Evolutionary conservation across 2,888 invertebrate genomes (phyloP).

Genomic region (Ichneumon xanthorius): DNA sequence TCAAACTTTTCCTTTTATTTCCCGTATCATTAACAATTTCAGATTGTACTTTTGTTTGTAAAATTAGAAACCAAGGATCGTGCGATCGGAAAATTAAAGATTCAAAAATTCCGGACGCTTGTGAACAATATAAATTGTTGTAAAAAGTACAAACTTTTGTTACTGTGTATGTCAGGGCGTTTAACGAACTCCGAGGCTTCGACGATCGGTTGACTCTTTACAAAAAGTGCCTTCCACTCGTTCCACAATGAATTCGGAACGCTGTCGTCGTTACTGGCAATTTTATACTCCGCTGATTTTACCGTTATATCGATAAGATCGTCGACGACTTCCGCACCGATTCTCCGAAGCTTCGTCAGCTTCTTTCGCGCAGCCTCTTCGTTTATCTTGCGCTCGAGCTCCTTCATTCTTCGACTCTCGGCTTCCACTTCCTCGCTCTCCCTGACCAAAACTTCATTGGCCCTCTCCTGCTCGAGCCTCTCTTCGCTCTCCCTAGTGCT

Average conservation of each 20-base stretch:
- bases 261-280: slow-evolving; percentile 79
- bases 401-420: slow-evolving; percentile 75
- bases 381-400: slow-evolving; percentile 86
- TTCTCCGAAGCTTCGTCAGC: slow-evolving; percentile 79
- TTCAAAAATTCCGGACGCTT: no score
- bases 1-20: no score
- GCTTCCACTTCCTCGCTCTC: slow-evolving; percentile 71
- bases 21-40: no score
- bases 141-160: no score
- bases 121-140: no score
- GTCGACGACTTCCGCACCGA: slow-evolving; percentile 84
- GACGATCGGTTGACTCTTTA: slow-evolving; percentile 86
- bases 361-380: slow-evolving; percentile 80
- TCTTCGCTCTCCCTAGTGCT: slow-evolving; percentile 85
- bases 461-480: slow-evolving; percentile 85
- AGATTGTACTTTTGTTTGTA: no score
- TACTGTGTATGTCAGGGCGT: slow-evolving; percentile 76
- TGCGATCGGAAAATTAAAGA: no score
- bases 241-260: slow-evolving; percentile 86
- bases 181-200: slow-evolving; percentile 82
- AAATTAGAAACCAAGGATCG: no score
- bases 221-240: slow-evolving; percentile 87
- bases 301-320: slow-evolving; percentile 87
- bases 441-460: slow-evolving; percentile 72
- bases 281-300: slow-evolving; percentile 86